phyloP scores from a whole-genome alignment of 2,113 vertebrate genomes.

The Symphodus melops region DNA sequence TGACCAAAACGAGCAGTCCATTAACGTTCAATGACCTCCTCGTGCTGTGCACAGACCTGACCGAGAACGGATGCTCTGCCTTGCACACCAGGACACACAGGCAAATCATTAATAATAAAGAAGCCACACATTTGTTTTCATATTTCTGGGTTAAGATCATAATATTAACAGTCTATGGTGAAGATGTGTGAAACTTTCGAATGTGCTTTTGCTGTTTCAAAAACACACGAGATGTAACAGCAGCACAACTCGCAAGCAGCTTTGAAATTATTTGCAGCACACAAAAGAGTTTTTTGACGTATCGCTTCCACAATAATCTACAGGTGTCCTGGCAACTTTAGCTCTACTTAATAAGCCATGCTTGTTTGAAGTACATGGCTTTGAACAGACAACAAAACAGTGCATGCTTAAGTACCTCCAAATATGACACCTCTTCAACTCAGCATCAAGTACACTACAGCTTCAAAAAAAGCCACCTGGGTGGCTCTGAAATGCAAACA shows the following conservation, averaged over 20 bases:
- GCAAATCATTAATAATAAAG: constrained; percentile 40
- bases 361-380: constrained; percentile 75
- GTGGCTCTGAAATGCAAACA: constrained; percentile 80
- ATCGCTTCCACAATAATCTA: constrained; percentile 68
- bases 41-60: neutral
- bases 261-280: constrained; percentile 71
- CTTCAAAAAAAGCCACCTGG: constrained; percentile 76
- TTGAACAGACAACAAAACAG: constrained; percentile 80
- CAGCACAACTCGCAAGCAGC: constrained; percentile 38
- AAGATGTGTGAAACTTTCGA: constrained; percentile 45
- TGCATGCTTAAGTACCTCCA: constrained; percentile 75
- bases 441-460: constrained; percentile 75
- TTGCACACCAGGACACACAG: constrained; percentile 31
- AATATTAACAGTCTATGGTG: no score
- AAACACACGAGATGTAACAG: constrained; percentile 50
- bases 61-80: constrained; percentile 34
- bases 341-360: constrained; percentile 73
- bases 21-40: constrained; percentile 5
- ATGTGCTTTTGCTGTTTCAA: constrained; percentile 43
- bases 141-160: constrained; percentile 48
- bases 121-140: constrained; percentile 51
- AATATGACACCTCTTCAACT: constrained; percentile 79
- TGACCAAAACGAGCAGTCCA: constrained; percentile 16
- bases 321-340: constrained; percentile 80
- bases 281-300: constrained; percentile 68